Evolutionary conservation across 2,888 invertebrate genomes (phyloP).

Genomic region (Suillia variegata): DNA sequence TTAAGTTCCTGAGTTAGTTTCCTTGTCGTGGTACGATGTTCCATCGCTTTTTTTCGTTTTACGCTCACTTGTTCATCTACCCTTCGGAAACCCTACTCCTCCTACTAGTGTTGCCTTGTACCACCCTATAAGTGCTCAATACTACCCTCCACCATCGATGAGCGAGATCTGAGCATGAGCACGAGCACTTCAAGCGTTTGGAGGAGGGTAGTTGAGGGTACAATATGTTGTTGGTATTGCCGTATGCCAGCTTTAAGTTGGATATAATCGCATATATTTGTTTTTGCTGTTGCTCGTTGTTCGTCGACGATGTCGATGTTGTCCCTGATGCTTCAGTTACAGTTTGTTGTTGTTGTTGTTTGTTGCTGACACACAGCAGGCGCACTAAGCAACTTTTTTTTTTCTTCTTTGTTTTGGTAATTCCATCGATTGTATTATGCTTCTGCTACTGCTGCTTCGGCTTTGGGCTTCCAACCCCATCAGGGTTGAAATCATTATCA

Average conservation of each 20-base stretch:
- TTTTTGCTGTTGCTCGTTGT: background rate
- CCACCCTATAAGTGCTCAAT: too few relatives aligned
- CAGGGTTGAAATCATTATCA: background rate
- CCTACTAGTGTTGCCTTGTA: too few relatives aligned
- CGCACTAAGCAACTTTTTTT: constrained; percentile 7
- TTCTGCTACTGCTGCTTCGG: too few relatives aligned
- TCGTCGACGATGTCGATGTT: background rate
- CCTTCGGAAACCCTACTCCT: too few relatives aligned
- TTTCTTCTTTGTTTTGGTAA: constrained; percentile 19
- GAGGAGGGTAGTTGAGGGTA: background rate
- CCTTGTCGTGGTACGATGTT: background rate
- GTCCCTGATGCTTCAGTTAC: constrained; percentile 4
- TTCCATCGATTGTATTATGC: background rate
- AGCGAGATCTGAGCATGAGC: constrained; percentile 7
- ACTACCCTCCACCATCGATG: too few relatives aligned
- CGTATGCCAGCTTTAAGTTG: constrained; percentile 8
- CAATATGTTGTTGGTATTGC: constrained; percentile 18
- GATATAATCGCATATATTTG: background rate
- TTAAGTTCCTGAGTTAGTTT: background rate
- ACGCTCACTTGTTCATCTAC: too few relatives aligned
- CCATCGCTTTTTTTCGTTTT: too few relatives aligned
- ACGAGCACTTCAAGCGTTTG: background rate
- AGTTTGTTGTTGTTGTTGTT: background rate
- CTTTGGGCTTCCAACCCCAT: too few relatives aligned
- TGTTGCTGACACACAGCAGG: background rate